phyloP scores from a whole-genome alignment of 2,113 vertebrate species.

The Nothocercus nigrocapillus region DNA sequence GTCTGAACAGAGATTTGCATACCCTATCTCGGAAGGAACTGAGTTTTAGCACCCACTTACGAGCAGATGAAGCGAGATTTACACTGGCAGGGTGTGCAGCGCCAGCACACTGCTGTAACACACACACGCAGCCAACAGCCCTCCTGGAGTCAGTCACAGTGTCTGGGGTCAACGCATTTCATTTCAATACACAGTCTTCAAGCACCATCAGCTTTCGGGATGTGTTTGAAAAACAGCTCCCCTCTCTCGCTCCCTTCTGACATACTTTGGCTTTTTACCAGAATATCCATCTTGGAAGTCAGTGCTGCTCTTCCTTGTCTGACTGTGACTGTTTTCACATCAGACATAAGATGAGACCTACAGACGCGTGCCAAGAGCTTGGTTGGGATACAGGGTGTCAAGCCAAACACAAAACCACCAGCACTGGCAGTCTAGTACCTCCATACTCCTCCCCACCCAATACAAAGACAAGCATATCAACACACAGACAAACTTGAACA shows the following conservation, averaged over 20 bases:
- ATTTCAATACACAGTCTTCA: constrained; percentile 8
- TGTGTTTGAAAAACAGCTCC: background rate
- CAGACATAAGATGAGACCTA: background rate
- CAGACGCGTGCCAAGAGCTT: background rate
- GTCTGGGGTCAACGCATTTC: constrained; percentile 5
- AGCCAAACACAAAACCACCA: background rate
- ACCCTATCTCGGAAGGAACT: background rate
- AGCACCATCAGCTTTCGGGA: constrained; percentile 27
- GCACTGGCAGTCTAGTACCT: constrained; percentile 8
- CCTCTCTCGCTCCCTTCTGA: constrained; percentile 41
- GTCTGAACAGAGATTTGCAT: background rate
- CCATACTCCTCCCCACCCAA: constrained; percentile 8
- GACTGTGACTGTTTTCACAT: background rate
- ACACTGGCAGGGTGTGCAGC: background rate
- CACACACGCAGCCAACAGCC: background rate
- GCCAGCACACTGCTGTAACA: background rate
- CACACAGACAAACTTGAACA: constrained; percentile 49
- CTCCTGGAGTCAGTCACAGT: background rate
- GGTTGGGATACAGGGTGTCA: background rate
- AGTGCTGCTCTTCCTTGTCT: background rate
- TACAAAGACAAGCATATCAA: constrained; percentile 33
- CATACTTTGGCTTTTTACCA: constrained; percentile 38
- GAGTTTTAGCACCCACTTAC: background rate
- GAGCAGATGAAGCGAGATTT: background rate
- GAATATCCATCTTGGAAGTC: constrained; percentile 1